Conservation (phyloP, 2,113 vertebrate genomes). For the Zosterops pallidus region DNA sequence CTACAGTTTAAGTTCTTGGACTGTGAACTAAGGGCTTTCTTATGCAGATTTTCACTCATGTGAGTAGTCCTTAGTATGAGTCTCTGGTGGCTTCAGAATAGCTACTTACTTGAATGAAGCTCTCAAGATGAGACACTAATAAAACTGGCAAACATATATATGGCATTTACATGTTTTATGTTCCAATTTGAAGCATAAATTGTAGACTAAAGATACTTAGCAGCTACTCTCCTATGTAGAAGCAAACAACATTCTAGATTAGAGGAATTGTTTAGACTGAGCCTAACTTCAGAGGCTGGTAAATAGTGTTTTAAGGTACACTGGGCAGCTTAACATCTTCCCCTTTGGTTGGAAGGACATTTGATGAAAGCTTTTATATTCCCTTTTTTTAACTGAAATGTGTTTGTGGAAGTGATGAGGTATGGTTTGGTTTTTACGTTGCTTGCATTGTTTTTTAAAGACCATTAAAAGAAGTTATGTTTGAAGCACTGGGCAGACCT, state of each 20-base stretch:
- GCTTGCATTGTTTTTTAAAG: background rate
- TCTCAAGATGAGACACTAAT: background rate
- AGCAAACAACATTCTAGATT: background rate
- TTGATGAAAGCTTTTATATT: background rate
- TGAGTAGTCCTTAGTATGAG: conserved; percentile 5
- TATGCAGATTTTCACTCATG: conserved; percentile 41
- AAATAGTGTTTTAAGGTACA: background rate
- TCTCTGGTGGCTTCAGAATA: conserved; percentile 31
- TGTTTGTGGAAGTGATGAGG: background rate
- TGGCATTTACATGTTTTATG: background rate
- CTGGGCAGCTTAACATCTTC: background rate
- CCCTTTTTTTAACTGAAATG: background rate
- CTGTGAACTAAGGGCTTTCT: conserved; percentile 59
- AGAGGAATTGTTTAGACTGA: background rate
- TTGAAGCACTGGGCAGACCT: background rate
- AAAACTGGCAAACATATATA: background rate
- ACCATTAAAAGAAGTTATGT: background rate
- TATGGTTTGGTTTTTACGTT: background rate
- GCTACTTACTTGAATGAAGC: conserved; percentile 38
- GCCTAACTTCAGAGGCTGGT: background rate
- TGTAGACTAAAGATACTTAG: background rate
- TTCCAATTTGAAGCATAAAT: background rate
- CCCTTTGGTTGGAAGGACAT: background rate
- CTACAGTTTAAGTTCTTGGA: conserved; percentile 59
- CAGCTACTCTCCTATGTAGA: background rate